A percentile compares a stretch with the other conserved stretches of the same genome.
phyloP scores from a whole-genome alignment of 2,888 invertebrate species.

The Hoplodrina blanda region DNA sequence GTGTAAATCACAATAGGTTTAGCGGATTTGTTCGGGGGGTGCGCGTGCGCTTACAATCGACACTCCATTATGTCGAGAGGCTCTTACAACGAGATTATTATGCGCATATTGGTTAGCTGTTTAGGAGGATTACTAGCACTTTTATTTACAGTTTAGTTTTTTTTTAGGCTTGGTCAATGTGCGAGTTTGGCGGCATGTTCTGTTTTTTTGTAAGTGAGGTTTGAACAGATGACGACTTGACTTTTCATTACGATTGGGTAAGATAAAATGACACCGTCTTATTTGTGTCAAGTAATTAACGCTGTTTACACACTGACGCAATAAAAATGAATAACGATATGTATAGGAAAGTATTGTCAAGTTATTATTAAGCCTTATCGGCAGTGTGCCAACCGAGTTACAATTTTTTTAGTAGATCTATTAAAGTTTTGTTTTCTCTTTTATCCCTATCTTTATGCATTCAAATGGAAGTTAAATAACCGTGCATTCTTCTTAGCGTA shows the following conservation, averaged over 20 bases:
- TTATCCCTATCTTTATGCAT: too few relatives aligned
- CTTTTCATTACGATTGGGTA: too few relatives aligned
- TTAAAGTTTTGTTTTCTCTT: neutral
- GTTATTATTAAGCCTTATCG: too few relatives aligned
- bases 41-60: constrained; percentile 75
- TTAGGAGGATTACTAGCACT: constrained; percentile 68
- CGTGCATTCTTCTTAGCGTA: too few relatives aligned
- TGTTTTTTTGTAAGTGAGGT: neutral
- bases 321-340: too few relatives aligned
- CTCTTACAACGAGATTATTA: constrained; percentile 80
- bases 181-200: neutral
- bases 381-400: too few relatives aligned
- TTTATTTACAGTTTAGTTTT: constrained; percentile 50
- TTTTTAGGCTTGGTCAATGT: constrained; percentile 13
- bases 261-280: too few relatives aligned
- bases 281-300: too few relatives aligned
- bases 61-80: constrained; percentile 87
- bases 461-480: neutral
- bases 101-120: constrained; percentile 84
- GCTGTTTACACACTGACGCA: too few relatives aligned
- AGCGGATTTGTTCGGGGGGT: constrained; percentile 75
- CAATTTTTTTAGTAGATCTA: neutral
- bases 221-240: neutral
- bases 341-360: too few relatives aligned
- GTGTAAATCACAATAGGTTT: constrained; percentile 81